Evolutionary conservation across 2,113 vertebrate species (phyloP).

Genomic region (Asarcornis scutulata): DNA sequence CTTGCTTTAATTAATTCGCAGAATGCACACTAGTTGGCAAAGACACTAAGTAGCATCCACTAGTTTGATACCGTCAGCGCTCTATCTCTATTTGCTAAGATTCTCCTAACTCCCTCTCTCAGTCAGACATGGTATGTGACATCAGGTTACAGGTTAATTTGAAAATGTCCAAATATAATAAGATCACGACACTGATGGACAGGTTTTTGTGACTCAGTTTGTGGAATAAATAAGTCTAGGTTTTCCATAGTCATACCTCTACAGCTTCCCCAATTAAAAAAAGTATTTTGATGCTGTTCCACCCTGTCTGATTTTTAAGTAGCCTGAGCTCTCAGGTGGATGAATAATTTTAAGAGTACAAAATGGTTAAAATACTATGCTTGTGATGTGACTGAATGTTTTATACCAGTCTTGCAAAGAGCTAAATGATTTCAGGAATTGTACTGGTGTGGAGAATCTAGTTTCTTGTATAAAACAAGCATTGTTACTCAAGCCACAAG

Average conservation of each 20-base stretch:
- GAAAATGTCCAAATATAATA: background rate
- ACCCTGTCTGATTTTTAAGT: background rate
- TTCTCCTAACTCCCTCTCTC: too few species aligned
- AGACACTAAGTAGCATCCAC: too few species aligned
- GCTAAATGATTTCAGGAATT: background rate
- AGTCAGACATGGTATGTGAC: background rate
- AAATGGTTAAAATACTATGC: background rate
- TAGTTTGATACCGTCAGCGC: too few species aligned
- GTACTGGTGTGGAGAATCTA: background rate
- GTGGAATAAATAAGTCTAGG: background rate
- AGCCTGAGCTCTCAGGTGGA: background rate
- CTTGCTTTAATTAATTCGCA: too few species aligned
- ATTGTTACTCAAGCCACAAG: background rate
- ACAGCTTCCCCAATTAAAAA: background rate
- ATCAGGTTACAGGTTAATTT: background rate
- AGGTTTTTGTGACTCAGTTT: background rate
- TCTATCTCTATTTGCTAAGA: too few species aligned
- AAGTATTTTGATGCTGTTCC: background rate
- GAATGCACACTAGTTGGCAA: too few species aligned
- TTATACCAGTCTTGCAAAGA: background rate
- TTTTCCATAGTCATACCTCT: background rate
- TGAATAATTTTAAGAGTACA: background rate
- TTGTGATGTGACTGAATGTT: background rate
- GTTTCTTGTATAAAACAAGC: background rate
- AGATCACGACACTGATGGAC: background rate